phyloP scores from a whole-genome alignment of 2,113 vertebrate species.

The Alosa alosa region DNA sequence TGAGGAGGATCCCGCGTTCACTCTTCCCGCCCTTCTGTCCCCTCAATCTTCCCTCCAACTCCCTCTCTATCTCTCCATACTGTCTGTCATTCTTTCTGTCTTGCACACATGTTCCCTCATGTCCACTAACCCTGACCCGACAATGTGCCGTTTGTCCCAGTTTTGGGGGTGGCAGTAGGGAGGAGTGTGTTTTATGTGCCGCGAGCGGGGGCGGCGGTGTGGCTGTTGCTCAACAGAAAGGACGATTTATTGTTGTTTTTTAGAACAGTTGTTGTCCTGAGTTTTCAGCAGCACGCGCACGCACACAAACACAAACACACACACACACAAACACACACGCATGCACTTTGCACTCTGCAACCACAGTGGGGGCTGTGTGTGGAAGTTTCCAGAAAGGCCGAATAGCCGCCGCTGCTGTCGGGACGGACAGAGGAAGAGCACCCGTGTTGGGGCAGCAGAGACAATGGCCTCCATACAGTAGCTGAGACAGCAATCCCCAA shows the following conservation, averaged over 20 bases:
- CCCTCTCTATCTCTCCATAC: conserved; percentile 36
- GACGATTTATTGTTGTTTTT: conserved; percentile 45
- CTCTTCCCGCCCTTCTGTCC: not conserved
- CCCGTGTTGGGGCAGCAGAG: conserved; percentile 37
- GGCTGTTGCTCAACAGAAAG: conserved; percentile 45
- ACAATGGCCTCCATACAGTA: conserved; percentile 53
- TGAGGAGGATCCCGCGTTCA: not conserved
- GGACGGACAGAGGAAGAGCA: conserved; percentile 36
- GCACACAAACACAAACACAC: not conserved
- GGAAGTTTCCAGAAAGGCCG: conserved; percentile 49
- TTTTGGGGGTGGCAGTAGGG: not conserved
- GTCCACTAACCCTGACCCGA: conserved; percentile 54
- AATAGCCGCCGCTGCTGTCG: conserved; percentile 38
- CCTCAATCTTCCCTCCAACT: not conserved
- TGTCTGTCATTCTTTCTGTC: conserved; percentile 36
- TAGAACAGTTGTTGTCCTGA: conserved; percentile 44
- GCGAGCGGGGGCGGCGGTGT: conserved; percentile 37
- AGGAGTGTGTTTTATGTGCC: not conserved
- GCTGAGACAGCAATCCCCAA: conserved; percentile 34
- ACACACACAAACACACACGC: not conserved
- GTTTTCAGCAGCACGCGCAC: conserved; percentile 36
- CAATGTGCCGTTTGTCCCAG: conserved; percentile 44
- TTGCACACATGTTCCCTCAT: conserved; percentile 59
- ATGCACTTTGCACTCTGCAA: not conserved
- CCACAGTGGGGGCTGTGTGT: not conserved